phyloP scores from a whole-genome alignment of 2,797 vertebrate genomes.

The Jordanella pulchra region DNA sequence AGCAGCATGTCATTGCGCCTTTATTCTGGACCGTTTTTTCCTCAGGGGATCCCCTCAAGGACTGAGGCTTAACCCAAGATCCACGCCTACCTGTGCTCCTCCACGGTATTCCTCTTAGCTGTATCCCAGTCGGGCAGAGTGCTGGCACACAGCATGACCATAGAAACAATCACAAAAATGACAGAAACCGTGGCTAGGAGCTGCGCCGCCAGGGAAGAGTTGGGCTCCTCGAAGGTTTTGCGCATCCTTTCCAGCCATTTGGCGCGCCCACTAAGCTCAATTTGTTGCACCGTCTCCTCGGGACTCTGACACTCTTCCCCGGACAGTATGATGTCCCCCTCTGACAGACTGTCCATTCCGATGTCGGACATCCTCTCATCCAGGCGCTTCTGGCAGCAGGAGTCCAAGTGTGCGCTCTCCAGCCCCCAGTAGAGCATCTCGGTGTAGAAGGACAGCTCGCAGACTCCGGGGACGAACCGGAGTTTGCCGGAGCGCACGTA shows the following conservation, averaged over 20 bases:
- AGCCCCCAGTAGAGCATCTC: slow-evolving; percentile 99
- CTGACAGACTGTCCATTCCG: slow-evolving; percentile 85
- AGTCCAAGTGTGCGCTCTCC: slow-evolving; percentile 93
- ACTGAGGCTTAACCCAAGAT: not conserved
- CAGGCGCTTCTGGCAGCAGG: slow-evolving; percentile 95
- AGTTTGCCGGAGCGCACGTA: slow-evolving; percentile 97
- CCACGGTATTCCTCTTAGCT: slow-evolving; percentile 90
- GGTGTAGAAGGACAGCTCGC: slow-evolving; percentile 97
- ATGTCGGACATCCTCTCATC: slow-evolving; percentile 97
- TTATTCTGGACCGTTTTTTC: slow-evolving; percentile 13
- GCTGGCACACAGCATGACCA: slow-evolving; percentile 97
- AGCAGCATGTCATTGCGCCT: slow-evolving; percentile 14
- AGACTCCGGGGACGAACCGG: slow-evolving; percentile 95
- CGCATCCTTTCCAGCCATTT: slow-evolving; percentile 93
- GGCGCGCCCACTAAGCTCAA: slow-evolving; percentile 71
- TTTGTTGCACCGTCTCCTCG: slow-evolving; percentile 41
- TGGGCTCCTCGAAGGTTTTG: slow-evolving; percentile 94
- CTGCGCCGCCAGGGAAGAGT: slow-evolving; percentile 92
- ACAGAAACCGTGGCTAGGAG: slow-evolving; percentile 93
- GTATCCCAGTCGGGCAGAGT: slow-evolving; percentile 97
- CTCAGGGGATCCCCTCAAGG: not conserved
- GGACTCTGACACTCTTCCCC: slow-evolving; percentile 73
- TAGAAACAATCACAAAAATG: slow-evolving; percentile 95
- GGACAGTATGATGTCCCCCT: slow-evolving; percentile 70
- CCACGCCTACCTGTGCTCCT: slow-evolving; percentile 95